These are phyloP conservation scores for Prosopocoilus inquinatus DNA, from an alignment of 2,888 invertebrate species.

Conservation along the genomic window DNA sequence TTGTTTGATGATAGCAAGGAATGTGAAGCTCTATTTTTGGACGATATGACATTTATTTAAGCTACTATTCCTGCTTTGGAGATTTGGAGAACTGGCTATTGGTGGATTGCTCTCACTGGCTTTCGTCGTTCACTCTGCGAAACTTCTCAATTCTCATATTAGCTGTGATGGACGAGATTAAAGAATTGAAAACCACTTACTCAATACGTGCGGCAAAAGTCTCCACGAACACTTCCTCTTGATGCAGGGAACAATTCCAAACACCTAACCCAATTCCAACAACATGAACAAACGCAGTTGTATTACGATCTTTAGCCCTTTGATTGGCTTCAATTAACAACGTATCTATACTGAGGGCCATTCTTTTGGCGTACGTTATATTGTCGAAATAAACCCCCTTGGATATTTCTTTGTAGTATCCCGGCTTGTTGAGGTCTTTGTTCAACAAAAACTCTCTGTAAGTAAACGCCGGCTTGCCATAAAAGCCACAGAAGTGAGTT, in stretches of 20 bases:
- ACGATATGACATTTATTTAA: too few species aligned
- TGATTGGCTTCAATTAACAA: constrained; percentile 49
- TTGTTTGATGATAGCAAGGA: too few species aligned
- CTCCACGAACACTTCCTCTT: constrained; percentile 34
- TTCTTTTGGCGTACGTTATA: constrained; percentile 46
- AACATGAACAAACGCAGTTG: constrained; percentile 49
- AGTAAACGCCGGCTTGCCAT: constrained; percentile 8
- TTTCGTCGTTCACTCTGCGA: too few species aligned
- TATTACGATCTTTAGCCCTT: constrained; percentile 46
- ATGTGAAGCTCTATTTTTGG: too few species aligned
- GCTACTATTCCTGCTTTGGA: too few species aligned
- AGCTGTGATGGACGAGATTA: neutral
- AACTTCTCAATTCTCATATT: too few species aligned
- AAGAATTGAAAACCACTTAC: constrained; percentile 9
- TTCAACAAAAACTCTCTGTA: constrained; percentile 12
- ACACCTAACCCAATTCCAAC: constrained; percentile 40
- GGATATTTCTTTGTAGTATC: constrained; percentile 18
- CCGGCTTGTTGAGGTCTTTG: constrained; percentile 6
- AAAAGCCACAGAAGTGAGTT: constrained; percentile 10
- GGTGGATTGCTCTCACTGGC: too few species aligned
- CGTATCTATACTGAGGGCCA: constrained; percentile 45
- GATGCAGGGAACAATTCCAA: constrained; percentile 34
- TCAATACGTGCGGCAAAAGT: constrained; percentile 31
- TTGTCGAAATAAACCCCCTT: constrained; percentile 43
- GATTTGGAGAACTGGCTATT: too few species aligned